Evolutionary conservation across 92 coral and sea anemone species (phyloP), one percentile per base, ranked within the genome.

Genomic region (Epizoanthus scotinus): DNA sequence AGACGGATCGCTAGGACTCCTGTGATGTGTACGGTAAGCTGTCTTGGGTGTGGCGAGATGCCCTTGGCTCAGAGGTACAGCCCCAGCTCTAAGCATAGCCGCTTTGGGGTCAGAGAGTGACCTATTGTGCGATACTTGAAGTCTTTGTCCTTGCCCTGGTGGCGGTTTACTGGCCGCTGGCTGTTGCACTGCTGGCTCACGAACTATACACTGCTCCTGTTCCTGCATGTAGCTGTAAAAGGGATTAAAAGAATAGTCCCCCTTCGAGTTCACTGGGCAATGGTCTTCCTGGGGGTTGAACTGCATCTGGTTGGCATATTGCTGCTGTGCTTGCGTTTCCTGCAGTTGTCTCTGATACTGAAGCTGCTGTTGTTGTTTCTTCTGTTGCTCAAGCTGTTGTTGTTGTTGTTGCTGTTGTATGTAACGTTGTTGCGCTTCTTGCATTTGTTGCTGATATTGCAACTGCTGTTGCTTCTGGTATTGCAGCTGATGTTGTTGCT

Each of bases 1-100:
- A 10, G 94, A 81, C 0, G 97, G 97, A 78, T 92, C 97, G 81
- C 97, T 92, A 8, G 97, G 94, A 27, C 94, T 91, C 13, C 94
- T 90, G 38, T 87, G 85, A 40, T 84, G 84, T 5, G 85, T 27
- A 17, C 78, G 87, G 12, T 83, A 69, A 3, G 73, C 59, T 60
- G 29, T 64, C 64, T 70, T 82, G 66, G 75, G 60, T 3, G 75
- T 42, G 27, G 64, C 79, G n/a, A 67, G 60, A 12, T 75, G 82
- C 5, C 38, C 34, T 17, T 55, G 28, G 27, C 53, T 54, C 12
- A 54, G 42, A 22, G 69, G 85, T n/a, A n/a, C 79, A 6, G 13
- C 80, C 22, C 71, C 69, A 34, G 79, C 84, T 50, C 61, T 70
- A n/a, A 49, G 70, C 83, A 81, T 78, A 0, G 91, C 97, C 10